Conservation (phyloP, 1,140 invertebrate species). For the Calliopsis andreniformis region DNA sequence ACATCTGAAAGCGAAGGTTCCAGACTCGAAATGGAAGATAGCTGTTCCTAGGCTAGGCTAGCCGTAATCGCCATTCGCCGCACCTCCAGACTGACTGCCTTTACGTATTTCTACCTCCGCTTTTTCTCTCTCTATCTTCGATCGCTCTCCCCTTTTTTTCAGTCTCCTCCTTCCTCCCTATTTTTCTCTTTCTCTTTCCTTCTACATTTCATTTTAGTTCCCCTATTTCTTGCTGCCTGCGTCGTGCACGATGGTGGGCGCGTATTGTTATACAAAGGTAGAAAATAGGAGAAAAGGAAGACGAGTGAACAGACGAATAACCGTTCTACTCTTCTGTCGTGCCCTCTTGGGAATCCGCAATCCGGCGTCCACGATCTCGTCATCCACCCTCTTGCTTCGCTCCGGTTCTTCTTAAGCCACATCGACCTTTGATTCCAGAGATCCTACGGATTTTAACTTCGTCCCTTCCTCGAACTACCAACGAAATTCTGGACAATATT, state of each 20-base stretch:
- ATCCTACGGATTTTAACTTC: conserved; percentile 65
- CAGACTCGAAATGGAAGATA: conserved; percentile 68
- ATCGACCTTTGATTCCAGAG: conserved; percentile 35
- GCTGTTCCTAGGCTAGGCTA: conserved; percentile 68
- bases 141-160: too few relatives aligned
- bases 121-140: too few relatives aligned
- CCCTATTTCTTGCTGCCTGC: background rate
- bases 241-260: too few relatives aligned
- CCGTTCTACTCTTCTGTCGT: conserved; percentile 34
- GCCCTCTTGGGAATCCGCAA: conserved; percentile 56
- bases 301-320: conserved; percentile 32
- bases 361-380: conserved; percentile 62
- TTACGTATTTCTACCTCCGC: conserved; percentile 15
- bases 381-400: conserved; percentile 25
- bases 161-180: background rate
- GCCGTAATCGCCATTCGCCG: conserved; percentile 74
- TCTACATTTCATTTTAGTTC: conserved; percentile 1
- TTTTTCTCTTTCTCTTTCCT: background rate
- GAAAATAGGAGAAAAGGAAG: background rate
- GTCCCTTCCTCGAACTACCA: conserved; percentile 47
- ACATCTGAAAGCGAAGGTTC: conserved; percentile 31
- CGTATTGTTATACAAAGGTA: background rate
- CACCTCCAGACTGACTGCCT: conserved; percentile 50
- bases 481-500: conserved; percentile 41
- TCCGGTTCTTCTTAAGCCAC: conserved; percentile 5